Evolutionary conservation across 2,888 invertebrate species (phyloP).

Genomic region (Sceliomorpha sp.): DNA sequence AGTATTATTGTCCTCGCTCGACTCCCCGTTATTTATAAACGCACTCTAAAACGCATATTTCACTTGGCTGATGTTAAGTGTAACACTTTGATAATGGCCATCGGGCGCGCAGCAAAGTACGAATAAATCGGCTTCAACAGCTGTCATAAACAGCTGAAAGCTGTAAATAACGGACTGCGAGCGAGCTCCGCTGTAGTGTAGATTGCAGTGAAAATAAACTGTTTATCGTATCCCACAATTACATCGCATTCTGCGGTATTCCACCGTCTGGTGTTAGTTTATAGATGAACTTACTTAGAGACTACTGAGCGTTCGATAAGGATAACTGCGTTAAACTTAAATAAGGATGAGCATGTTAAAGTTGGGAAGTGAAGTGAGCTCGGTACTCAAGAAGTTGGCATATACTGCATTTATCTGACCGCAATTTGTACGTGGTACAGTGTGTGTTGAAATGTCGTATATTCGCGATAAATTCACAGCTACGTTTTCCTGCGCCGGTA

Average conservation of each 20-base stretch:
- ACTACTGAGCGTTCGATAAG: slow-evolving; percentile 41
- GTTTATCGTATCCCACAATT: slow-evolving; percentile 41
- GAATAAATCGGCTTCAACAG: slow-evolving; percentile 19
- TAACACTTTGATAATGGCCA: too few relatives aligned
- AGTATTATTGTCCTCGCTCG: too few relatives aligned
- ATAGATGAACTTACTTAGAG: slow-evolving; percentile 42
- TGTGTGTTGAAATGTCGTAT: slow-evolving; percentile 26
- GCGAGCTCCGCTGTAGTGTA: slow-evolving; percentile 8
- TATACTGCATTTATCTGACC: slow-evolving; percentile 47
- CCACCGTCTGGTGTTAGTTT: slow-evolving; percentile 36
- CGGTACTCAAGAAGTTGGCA: slow-evolving; percentile 26
- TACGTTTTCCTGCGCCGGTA: slow-evolving; percentile 18
- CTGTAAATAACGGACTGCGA: slow-evolving; percentile 12
- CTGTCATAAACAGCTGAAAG: slow-evolving; percentile 19
- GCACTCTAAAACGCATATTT: neutral
- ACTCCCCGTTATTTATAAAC: too few relatives aligned
- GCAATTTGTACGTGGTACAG: slow-evolving; percentile 40
- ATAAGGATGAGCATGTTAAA: slow-evolving; percentile 47
- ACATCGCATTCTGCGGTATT: slow-evolving; percentile 23
- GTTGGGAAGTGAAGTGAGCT: slow-evolving; percentile 33
- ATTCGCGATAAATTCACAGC: slow-evolving; percentile 29
- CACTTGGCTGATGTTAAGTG: neutral
- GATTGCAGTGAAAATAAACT: slow-evolving; percentile 34
- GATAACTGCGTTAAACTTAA: slow-evolving; percentile 50
- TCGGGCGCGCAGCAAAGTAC: slow-evolving; percentile 17